Evolutionary conservation across 2,888 invertebrate species (phyloP), one percentile per base, ranked within the genome.

Genomic region (Drosophila mayaguana): DNA sequence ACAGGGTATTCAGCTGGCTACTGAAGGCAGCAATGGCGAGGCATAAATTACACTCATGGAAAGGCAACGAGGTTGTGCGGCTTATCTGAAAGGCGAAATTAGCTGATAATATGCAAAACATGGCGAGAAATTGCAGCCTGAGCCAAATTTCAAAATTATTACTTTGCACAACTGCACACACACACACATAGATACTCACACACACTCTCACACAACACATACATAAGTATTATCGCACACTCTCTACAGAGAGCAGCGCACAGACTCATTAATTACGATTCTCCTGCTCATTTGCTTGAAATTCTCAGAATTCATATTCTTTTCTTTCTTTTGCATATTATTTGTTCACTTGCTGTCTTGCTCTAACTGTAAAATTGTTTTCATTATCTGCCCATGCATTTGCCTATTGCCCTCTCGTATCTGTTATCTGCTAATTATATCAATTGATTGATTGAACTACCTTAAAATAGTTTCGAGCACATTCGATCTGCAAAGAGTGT

Each of bases 31-130:
- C 76, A 70, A 74, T 82, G 83, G 82, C 72, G 75, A 78, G 84
- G 88, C 87, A 86, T 86, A 88, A 86, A 86, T 86, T 86, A 86
- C 72, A 88, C 87, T 84, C 87, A 73, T 80, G 87, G 81, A 70
- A 78, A 78, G 70, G 84, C 84, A 84, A 82, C 77, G 75, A 77
- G 86, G 77, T 80, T 83, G 78, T 59, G 66, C 69, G 72, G 83
- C 89, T 89, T 87, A 88, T 89, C 87, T 88, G 74, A 80, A 71
- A 80, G 73, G 81, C 82, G 72, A 87, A 87, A 87, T 89, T 89
- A 87, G 88, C 89, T 87, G 89, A 87, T 87, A 87, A 87, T 89
- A 87, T 87, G 87, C 87, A 87, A 87, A 87, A 87, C 87, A 87
- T 80, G 83, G 77, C 79, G 73, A 81, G 84, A 86, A 86, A 88